Base-by-base conservation (phyloP, 2,797 vertebrate species). In the Hypotaenidia okinawae region DNA sequence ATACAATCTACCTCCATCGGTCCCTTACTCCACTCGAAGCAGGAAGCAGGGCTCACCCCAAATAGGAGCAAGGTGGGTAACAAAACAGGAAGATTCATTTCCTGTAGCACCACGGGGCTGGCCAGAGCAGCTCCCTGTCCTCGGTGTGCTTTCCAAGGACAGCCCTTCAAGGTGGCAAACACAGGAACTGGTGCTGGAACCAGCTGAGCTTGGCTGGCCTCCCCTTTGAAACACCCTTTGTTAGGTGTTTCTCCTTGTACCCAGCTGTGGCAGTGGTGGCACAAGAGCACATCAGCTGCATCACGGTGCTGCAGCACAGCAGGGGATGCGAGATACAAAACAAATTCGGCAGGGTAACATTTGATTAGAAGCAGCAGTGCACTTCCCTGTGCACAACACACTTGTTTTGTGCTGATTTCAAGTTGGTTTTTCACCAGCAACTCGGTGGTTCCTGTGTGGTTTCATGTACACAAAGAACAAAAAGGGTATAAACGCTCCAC, bases 51-150 rank as follows among this genome's bases (percentile, higher is more conserved):
- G 59, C 76, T 94, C 10, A 9, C 64, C 90, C 92, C 91, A 92
- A 89, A 81, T 75, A 92, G 81, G 89, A 69, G 14, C 1, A 16
- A 94, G 78, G 92, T 94, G 79, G 79, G 67, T 88, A 94, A 89
- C 87, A 93, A 96, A 96, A 94, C 85, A 96, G 88, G 92, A 96
- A 95, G 78, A 80, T 96, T 95, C 35, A 68, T 95, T 95, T 97
- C 95, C 93, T 94, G 89, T 49, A 92, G 90, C 89, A 74, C 54
- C 59, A 55, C 5, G 0, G 45, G 25, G 55, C 74, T 75, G 59
- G 43, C 80, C 77, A 89, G 58, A 91, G 63, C 52, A 69, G 93
- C 32, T 93, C 92, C 68, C 30, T 18, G 32, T 43, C 76, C 75
- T 69, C 32, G 1, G 32, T 4, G 2, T 37, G 51, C 57, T 67